phyloP scores from a whole-genome alignment of 2,113 vertebrate genomes.

The Rhabdornis inornatus region DNA sequence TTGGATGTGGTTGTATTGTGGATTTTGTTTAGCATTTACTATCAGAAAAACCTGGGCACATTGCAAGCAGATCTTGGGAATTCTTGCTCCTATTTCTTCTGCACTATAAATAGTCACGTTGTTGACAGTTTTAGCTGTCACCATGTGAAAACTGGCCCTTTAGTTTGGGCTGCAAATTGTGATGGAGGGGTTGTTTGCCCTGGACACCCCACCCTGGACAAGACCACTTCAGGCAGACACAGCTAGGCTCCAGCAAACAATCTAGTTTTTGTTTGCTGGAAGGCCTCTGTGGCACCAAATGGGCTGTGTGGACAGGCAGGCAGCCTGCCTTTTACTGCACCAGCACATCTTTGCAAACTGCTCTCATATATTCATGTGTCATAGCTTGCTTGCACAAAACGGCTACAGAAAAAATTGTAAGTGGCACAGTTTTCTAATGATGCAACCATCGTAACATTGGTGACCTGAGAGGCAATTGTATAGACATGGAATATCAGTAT shows the following conservation, averaged over 20 bases:
- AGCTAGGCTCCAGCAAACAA: background rate
- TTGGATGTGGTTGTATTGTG: too few relatives aligned
- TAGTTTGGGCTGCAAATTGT: background rate
- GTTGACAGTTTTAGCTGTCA: too few relatives aligned
- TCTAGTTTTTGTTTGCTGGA: background rate
- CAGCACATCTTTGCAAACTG: background rate
- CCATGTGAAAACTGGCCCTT: accelerated
- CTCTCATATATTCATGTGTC: background rate
- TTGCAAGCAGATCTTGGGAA: background rate
- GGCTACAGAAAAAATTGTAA: background rate
- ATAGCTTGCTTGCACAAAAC: accelerated
- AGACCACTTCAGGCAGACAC: background rate
- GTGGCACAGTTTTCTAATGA: background rate
- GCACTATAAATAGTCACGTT: background rate
- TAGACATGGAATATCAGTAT: background rate
- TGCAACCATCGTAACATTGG: accelerated
- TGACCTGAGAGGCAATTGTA: background rate
- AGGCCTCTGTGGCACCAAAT: background rate
- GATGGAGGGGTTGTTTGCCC: background rate
- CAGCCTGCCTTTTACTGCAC: background rate
- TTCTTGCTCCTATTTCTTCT: background rate
- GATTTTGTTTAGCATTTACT: background rate
- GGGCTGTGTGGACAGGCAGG: background rate
- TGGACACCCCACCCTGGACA: accelerated
- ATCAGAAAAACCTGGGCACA: accelerated